A percentile compares a stretch with the other conserved stretches of the same genome.
These are phyloP conservation scores for Lepidonotus clava DNA, from an alignment of 2,888 invertebrate species.

Conservation along the genomic window DNA sequence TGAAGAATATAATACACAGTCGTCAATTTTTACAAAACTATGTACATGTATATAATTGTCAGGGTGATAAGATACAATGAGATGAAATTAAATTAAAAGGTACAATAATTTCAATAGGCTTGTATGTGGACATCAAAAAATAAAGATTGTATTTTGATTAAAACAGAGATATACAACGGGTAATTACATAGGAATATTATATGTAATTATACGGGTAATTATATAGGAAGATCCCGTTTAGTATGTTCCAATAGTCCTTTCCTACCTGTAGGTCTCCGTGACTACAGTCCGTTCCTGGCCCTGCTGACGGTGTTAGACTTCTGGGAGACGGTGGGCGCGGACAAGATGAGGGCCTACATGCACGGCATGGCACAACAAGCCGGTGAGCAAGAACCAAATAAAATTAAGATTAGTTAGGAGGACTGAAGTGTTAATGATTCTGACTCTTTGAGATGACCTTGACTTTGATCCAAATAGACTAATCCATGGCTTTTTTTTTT, in stretches of 20 bases:
- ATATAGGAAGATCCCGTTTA: too few relatives aligned
- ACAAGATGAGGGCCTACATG: slow-evolving; percentile 70
- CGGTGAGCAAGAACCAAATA: slow-evolving; percentile 65
- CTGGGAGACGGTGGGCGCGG: slow-evolving; percentile 71
- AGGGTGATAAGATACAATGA: too few relatives aligned
- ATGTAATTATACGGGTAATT: too few relatives aligned
- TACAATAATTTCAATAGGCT: too few relatives aligned
- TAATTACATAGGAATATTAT: too few relatives aligned
- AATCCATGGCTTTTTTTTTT: background rate
- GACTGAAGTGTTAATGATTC: background rate
- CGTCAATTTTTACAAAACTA: too few relatives aligned
- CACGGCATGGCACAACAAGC: slow-evolving; percentile 68
- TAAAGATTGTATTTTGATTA: too few relatives aligned
- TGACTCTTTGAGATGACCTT: background rate
- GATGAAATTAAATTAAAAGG: too few relatives aligned
- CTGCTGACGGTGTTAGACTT: slow-evolving; percentile 75
- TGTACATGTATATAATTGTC: too few relatives aligned
- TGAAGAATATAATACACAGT: too few relatives aligned
- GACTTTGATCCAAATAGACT: background rate
- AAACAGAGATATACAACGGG: too few relatives aligned
- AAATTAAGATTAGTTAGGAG: background rate
- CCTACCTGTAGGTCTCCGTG: slow-evolving; percentile 67
- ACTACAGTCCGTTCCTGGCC: slow-evolving; percentile 77
- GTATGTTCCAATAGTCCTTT: background rate
- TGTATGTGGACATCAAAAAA: too few relatives aligned